Conservation (phyloP, 2,888 invertebrate species). For the Epistrophe grossulariae region DNA sequence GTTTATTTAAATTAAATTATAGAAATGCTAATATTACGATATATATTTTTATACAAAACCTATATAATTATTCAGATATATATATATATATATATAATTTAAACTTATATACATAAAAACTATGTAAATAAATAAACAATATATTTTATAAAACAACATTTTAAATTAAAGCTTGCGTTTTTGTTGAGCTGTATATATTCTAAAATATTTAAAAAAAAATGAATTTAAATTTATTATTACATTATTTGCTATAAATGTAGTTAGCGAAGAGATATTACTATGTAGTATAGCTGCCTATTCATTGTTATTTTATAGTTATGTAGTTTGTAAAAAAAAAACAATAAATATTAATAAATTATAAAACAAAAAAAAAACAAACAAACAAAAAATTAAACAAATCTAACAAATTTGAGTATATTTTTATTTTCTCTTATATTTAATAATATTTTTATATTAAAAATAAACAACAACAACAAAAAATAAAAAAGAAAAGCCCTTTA, state of each 20-base stretch:
- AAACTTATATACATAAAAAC: conserved; percentile 40
- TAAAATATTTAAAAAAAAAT: conserved; percentile 56
- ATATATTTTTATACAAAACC: conserved; percentile 77
- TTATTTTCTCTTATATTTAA: conserved; percentile 53
- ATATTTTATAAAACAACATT: conserved; percentile 40
- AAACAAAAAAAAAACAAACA: background rate
- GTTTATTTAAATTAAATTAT: conserved; percentile 79
- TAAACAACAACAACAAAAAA: conserved; percentile 49
- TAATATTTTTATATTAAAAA: conserved; percentile 75
- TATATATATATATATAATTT: conserved; percentile 12
- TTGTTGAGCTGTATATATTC: conserved; percentile 82
- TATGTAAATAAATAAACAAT: conserved; percentile 72
- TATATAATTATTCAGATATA: conserved; percentile 71
- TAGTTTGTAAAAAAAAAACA: conserved; percentile 58
- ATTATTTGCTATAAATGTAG: conserved; percentile 51
- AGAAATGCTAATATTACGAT: conserved; percentile 72
- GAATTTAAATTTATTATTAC: conserved; percentile 49
- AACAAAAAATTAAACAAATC: conserved; percentile 23
- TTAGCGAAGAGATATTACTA: conserved; percentile 75
- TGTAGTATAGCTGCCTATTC: conserved; percentile 72
- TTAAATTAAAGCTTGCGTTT: conserved; percentile 82
- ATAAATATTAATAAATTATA: conserved; percentile 39
- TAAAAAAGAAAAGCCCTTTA: conserved; percentile 25
- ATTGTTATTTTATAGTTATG: conserved; percentile 70
- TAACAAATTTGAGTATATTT: conserved; percentile 45